These are phyloP conservation scores for Rotaria magnacalcarata DNA, from an alignment of 2,888 invertebrate genomes.

Conservation along the genomic window DNA sequence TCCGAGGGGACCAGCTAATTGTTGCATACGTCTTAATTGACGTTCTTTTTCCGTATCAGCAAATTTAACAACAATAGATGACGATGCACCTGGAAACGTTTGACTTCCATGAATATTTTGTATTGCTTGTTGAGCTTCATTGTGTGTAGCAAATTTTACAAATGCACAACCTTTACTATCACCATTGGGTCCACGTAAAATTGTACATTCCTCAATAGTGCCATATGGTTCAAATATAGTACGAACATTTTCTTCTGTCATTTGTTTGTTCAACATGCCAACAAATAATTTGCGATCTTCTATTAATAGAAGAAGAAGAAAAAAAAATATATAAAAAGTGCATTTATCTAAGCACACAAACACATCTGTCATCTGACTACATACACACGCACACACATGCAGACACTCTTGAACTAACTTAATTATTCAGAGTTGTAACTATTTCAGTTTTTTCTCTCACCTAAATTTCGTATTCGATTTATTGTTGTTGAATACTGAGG, in stretches of 20 bases:
- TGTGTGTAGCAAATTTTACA: constrained; percentile 93
- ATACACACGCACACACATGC: not conserved
- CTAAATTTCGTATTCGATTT: not conserved
- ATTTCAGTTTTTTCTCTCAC: not conserved
- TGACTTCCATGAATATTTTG: constrained; percentile 97
- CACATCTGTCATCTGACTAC: not conserved
- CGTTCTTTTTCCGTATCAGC: constrained; percentile 99
- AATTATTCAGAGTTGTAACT: not conserved
- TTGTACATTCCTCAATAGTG: constrained; percentile 97
- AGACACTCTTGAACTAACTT: not conserved
- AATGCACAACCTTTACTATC: constrained; percentile 99
- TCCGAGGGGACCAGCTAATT: constrained; percentile 98
- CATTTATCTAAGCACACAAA: not conserved
- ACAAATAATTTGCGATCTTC: constrained; percentile 98
- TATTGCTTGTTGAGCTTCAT: constrained; percentile 96
- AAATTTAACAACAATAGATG: constrained; percentile 97
- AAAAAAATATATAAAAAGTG: not conserved
- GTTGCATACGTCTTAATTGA: constrained; percentile 97
- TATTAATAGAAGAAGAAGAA: constrained; percentile 51
- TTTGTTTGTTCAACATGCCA: constrained; percentile 99
- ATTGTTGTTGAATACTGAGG: not conserved
- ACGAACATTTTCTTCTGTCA: constrained; percentile 76
- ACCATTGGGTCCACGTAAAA: constrained; percentile 93
- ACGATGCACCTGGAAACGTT: constrained; percentile 99
- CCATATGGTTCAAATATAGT: constrained; percentile 73